Conservation (phyloP, 64 coral and sea anemone genomes). For the Anthopleura sola region DNA sequence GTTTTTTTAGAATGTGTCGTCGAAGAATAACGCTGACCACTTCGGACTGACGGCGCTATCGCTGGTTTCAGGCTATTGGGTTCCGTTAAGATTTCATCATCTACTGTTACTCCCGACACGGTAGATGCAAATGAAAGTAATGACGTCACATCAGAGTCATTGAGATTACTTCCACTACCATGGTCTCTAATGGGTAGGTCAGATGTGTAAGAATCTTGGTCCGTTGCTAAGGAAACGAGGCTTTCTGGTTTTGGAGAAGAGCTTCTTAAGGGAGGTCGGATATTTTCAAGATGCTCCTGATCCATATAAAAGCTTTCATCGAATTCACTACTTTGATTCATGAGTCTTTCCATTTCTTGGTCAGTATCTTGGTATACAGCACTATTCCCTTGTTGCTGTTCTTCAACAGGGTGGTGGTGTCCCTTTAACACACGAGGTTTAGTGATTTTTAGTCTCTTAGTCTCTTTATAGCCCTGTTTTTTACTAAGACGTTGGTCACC, state of each 20-base stretch:
- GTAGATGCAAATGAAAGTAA: constrained; percentile 13
- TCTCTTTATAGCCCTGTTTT: neutral
- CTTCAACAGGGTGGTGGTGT: neutral
- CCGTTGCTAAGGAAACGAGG: neutral
- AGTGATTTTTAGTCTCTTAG: neutral
- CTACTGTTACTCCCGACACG: neutral
- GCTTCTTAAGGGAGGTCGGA: constrained; percentile 16
- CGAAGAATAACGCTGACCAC: neutral
- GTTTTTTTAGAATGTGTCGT: neutral
- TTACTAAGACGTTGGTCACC: neutral
- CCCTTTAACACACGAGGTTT: neutral
- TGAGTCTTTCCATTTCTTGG: neutral
- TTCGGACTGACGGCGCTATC: neutral
- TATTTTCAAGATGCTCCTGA: neutral
- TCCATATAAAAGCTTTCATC: neutral
- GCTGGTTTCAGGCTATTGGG: neutral
- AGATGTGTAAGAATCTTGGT: neutral
- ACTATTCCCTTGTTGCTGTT: too few species aligned
- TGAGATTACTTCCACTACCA: neutral
- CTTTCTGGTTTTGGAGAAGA: constrained; percentile 24
- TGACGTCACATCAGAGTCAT: constrained; percentile 39
- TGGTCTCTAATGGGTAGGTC: neutral
- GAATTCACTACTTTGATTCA: neutral
- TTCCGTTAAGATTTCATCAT: neutral
- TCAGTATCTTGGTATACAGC: neutral